Evolutionary conservation across 2,113 vertebrate genomes (phyloP), one percentile per base, ranked within the genome.

Genomic region (Triplophysa tibetana): DNA sequence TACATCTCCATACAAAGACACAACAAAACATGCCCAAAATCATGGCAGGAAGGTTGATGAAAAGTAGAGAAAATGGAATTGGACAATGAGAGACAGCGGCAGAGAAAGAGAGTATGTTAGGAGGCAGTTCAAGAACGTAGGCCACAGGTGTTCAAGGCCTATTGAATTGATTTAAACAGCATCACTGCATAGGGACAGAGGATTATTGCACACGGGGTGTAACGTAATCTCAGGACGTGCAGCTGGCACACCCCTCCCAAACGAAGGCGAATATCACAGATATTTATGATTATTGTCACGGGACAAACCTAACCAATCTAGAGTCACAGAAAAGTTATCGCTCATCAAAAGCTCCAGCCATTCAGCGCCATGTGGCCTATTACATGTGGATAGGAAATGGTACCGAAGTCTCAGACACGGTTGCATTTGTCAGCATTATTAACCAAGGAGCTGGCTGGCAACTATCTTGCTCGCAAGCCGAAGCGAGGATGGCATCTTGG

Each of bases 371-470:
- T 56, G 72, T 29, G 66, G 60, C 61, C 72, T 75, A 83, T 86
- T 83, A 86, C 66, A 64, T 77, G 62, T 21, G n/a, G 75, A 73
- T 67, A 78, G 75, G 63, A 83, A 85, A 83, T 78, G 79, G 79
- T 58, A 68, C 62, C 48, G 23, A 66, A 80, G 17, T 70, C 58
- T n/a, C 67, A 52, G 62, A 56, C 54, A 23, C 61, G 29, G n/a
- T 74, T 80, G 41, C 81, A 75, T 85, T 83, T 85, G 70, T 85
- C 84, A 81, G 41, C 76, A 77, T 86, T 86, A 86, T 86, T 83
- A 86, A 86, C 75, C 68, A 24, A 79, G 45, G 65, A 89, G 83
- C 86, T 82, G 89, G 86, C 86, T 86, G 84, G 80, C 84, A 84
- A 87, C 82, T 87, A 77, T 86, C 87, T 91, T 84, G 86, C 33